Base-by-base conservation (phyloP, 2,113 vertebrate species). In the Hippoglossus stenolepis region DNA sequence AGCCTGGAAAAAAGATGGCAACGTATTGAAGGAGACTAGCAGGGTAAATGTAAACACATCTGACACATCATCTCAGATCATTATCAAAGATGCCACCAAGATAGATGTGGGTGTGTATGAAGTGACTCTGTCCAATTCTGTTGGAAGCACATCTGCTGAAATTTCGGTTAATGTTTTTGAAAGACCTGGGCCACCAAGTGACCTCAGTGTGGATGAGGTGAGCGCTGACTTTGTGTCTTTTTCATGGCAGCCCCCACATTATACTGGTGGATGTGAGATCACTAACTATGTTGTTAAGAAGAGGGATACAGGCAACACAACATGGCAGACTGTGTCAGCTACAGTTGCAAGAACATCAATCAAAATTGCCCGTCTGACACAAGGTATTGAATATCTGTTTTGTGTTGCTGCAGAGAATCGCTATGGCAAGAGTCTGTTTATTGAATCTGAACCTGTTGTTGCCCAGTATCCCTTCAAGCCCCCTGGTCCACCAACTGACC, bases 251-350 rank as follows among this genome's bases (percentile, higher is more conserved):
- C 94, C 96, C 77, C 98, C 98, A 81, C 91, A 92, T 73, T 99
- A 99, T 84, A 96, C 96, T 82, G 98, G 98, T 61, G 98, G 98
- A 20, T 98, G 97, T 92, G 95, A 98, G 87, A 97, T 99, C 84
- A 97, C 95, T 87, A 99, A 99, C 88, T 99, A 99, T 80, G 91
- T 96, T 23, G 96, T 99, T 84, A 97, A 99, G 89, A 99, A 98
- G 90, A 95, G 96, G 93, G 97, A 99, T 75, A 97, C 96, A 38
- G 94, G 95, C 43, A 97, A 96, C 83, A 97, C 97, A 87, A 88
- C 90, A 6, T 99, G 98, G 98, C 95, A 96, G 5, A 91, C 93
- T 59, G 96, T 99, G 75, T 99, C 98, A 86, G 96, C 96, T 54
- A 97, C 98, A 84, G 96, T 99, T 84, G 97, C 98, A 85, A 96